phyloP scores from a whole-genome alignment of 2,797 vertebrate genomes.

The Cacajao melanocephalus region DNA sequence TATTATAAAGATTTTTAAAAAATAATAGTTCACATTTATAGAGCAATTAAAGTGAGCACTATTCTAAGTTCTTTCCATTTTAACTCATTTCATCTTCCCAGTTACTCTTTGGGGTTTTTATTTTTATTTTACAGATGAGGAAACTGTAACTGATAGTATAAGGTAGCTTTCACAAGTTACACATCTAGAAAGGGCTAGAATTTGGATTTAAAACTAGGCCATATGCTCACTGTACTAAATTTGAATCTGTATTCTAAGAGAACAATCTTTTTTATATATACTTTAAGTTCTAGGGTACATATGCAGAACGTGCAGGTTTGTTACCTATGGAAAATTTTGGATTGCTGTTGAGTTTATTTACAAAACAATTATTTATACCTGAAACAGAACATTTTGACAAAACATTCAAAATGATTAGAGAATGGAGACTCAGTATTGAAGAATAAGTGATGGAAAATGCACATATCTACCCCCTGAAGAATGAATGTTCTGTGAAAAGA shows the following conservation, averaged over 20 bases:
- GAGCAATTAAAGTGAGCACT: background rate
- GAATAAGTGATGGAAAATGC: background rate
- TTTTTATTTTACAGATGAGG: background rate
- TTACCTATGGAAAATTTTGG: background rate
- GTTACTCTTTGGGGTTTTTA: background rate
- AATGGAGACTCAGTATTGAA: background rate
- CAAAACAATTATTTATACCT: background rate
- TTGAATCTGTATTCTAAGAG: accelerated
- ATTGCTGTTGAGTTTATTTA: background rate
- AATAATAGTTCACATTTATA: background rate
- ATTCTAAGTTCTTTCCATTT: background rate
- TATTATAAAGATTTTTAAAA: background rate
- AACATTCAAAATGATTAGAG: background rate
- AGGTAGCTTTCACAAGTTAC: background rate
- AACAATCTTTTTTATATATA: too few relatives aligned
- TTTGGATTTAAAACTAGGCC: background rate
- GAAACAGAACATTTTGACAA: background rate
- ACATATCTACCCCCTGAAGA: background rate
- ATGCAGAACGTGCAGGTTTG: too few relatives aligned
- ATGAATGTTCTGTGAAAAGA: background rate
- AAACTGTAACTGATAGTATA: background rate
- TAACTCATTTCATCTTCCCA: background rate
- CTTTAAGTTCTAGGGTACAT: too few relatives aligned
- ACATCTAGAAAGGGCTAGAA: background rate
- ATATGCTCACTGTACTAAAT: background rate